Evolutionary conservation across 2,888 invertebrate genomes (phyloP).

Genomic region (Caenorhabditis imperialis): DNA sequence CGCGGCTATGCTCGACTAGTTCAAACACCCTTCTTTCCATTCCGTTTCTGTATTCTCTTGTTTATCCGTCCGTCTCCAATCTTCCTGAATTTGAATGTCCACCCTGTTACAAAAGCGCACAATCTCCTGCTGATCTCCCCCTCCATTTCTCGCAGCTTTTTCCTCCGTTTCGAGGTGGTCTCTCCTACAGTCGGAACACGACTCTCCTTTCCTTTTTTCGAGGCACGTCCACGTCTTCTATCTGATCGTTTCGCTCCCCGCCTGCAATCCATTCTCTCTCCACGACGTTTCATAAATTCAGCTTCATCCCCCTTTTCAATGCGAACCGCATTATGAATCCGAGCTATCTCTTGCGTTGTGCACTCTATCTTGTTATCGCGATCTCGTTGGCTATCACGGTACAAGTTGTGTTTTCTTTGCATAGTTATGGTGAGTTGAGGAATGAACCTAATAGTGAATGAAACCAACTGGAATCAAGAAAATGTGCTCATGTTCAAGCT

Average conservation of each 20-base stretch:
- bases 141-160: no score
- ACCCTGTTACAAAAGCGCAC: neutral
- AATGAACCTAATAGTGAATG: no score
- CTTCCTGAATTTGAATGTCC: neutral
- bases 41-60: no score
- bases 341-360: conserved; percentile 19
- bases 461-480: no score
- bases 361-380: conserved; percentile 15
- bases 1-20: no score
- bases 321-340: conserved; percentile 24
- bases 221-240: neutral
- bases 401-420: conserved; percentile 3
- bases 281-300: neutral
- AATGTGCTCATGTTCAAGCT: no score
- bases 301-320: conserved; percentile 9
- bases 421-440: conserved; percentile 15
- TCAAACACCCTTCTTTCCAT: no score
- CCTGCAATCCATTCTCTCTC: neutral
- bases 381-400: conserved; percentile 10
- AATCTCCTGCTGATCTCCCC: neutral
- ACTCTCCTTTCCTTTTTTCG: neutral
- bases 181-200: conserved; percentile 2
- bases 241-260: neutral
- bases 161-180: neutral
- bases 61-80: neutral